Percentiles rank a stretch among this genome's conserved stretches.
phyloP scores from a whole-genome alignment of 2,113 vertebrate species.

The Antechinus flavipes region DNA sequence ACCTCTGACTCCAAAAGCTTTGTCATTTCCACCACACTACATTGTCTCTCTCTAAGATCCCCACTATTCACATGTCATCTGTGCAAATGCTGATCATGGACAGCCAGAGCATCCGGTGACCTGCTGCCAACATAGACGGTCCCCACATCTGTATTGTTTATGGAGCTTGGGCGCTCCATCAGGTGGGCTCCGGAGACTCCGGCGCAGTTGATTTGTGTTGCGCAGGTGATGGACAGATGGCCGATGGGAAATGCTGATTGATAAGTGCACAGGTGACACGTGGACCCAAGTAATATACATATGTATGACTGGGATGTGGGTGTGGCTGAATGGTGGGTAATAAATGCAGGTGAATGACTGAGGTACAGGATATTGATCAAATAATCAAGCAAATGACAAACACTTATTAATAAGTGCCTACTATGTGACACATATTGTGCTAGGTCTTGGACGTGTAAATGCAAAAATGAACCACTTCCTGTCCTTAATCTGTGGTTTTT shows the following conservation, averaged over 20 bases:
- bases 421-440: too few relatives aligned
- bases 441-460: too few relatives aligned
- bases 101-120: neutral
- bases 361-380: neutral
- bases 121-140: neutral
- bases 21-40: too few relatives aligned
- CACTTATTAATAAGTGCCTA: neutral
- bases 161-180: neutral
- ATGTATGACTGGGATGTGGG: neutral
- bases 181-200: too few relatives aligned
- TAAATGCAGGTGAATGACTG: neutral
- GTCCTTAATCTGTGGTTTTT: too few relatives aligned
- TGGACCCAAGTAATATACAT: neutral
- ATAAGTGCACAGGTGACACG: conserved; percentile 6
- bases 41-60: neutral
- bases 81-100: neutral
- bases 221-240: neutral
- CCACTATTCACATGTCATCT: neutral
- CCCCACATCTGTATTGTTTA: neutral
- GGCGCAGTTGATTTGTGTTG: neutral
- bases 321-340: neutral
- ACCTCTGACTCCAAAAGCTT: neutral
- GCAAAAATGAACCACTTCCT: too few relatives aligned
- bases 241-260: conserved; percentile 36
- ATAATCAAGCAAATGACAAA: neutral